Evolutionary conservation across 2,113 vertebrate genomes (phyloP).

Genomic region (Uria lomvia): DNA sequence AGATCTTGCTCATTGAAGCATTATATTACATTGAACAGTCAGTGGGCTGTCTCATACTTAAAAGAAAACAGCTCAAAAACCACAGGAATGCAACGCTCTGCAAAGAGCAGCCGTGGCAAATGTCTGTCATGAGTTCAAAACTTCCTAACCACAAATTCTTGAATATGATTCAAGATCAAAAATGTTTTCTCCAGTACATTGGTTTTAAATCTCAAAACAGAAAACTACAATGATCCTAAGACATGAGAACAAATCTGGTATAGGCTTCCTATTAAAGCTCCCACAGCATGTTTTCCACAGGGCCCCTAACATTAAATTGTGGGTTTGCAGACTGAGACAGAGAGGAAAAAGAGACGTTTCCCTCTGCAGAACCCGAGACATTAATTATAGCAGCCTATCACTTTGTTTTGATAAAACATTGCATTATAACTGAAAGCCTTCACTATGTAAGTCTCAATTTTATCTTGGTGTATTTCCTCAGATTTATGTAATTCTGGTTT

Average conservation of each 20-base stretch:
- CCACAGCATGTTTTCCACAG: not conserved
- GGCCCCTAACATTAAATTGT: not conserved
- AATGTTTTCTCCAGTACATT: not conserved
- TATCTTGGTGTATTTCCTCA: not conserved
- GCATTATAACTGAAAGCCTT: not conserved
- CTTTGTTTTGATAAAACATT: not conserved
- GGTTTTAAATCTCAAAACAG: not conserved
- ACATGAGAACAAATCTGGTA: not conserved
- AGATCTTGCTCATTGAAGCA: not conserved
- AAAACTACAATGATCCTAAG: not conserved
- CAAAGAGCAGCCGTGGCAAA: not conserved
- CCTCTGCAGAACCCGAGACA: not conserved
- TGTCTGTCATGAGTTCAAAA: not conserved
- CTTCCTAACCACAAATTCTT: constrained; percentile 6
- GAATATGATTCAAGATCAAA: constrained; percentile 14
- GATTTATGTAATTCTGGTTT: not conserved
- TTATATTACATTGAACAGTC: not conserved
- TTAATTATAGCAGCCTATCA: not conserved
- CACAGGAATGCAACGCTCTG: constrained; percentile 12
- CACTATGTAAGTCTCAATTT: not conserved
- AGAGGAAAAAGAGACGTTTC: not conserved
- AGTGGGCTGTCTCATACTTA: not conserved
- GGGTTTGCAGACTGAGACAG: not conserved
- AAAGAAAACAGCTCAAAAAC: not conserved
- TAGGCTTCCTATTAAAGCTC: not conserved